Evolutionary conservation across 1,140 invertebrate species (phyloP).

Genomic region (Harlomillsia oculata): DNA sequence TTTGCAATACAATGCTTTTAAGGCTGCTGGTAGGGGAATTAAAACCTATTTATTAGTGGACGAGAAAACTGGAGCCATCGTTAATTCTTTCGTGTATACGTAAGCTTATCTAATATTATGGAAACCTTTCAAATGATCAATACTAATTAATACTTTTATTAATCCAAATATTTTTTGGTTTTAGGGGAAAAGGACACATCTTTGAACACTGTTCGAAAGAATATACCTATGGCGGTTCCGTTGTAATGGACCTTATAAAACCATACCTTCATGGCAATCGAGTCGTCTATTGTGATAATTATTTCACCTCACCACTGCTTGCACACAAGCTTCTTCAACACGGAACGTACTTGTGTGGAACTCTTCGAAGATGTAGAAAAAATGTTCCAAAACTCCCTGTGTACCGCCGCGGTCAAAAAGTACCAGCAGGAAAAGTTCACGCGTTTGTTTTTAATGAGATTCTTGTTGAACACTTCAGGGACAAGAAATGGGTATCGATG

Average conservation of each 20-base stretch:
- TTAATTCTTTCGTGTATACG: slow-evolving; percentile 32
- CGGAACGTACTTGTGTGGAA: background rate
- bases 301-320: background rate
- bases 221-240: slow-evolving; percentile 29
- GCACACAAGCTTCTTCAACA: background rate
- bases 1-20: slow-evolving; percentile 36
- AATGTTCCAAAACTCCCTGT: background rate
- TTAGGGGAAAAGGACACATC: slow-evolving; percentile 24
- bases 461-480: background rate
- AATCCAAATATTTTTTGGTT: too few species aligned
- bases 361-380: background rate
- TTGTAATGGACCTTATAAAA: slow-evolving; percentile 26
- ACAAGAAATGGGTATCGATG: background rate
- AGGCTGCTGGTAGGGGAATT: slow-evolving; percentile 40
- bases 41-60: slow-evolving; percentile 39
- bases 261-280: slow-evolving; percentile 36
- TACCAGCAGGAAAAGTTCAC: background rate
- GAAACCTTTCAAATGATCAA: too few species aligned
- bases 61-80: slow-evolving; percentile 38
- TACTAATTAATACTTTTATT: too few species aligned
- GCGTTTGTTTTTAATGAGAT: background rate
- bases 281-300: background rate
- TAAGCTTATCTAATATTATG: background rate
- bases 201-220: slow-evolving; percentile 12
- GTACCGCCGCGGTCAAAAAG: background rate